Evolutionary conservation across 1,140 invertebrate genomes (phyloP), one percentile per base, ranked within the genome.

Genomic region (Achatina immaculata): DNA sequence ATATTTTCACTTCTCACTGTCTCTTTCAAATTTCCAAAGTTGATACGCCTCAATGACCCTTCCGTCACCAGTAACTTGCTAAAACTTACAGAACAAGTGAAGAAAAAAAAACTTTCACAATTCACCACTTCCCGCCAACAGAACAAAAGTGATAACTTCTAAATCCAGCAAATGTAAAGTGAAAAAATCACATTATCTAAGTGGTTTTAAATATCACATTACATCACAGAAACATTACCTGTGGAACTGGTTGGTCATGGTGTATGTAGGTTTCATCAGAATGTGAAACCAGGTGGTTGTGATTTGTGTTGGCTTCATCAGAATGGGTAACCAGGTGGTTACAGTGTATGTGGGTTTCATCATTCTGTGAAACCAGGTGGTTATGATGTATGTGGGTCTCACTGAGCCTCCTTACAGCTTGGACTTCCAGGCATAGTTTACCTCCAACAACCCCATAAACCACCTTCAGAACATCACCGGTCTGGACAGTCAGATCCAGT

Each of bases 211-310:
- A 16, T 68, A n/a, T 68, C 31, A 31, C 14, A 31, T 34, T 19
- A 40, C 14, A 40, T 38, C 69, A 72, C 28, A n/a, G n/a, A n/a
- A n/a, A n/a, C n/a, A 72, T 72, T 72, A 40, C 34, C 69, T 72
- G 11, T 72, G 34, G 34, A 19, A 40, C 40, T n/a, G 21, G 21
- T 28, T 68, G 34, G 65, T n/a, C 14, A 11, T 31, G 28, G 9
- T 68, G 65, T 11, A 21, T 68, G 14, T 16, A 11, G 11, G 14
- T 68, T n/a, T 68, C 65, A 14, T 31, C 65, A 68, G 14, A 11
- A 11, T 68, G 9, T 68, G 34, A 21, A n/a, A n/a, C n/a, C n/a
- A n/a, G n/a, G n/a, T n/a, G n/a, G n/a, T n/a, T n/a, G n/a, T n/a
- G n/a, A n/a, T n/a, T n/a, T n/a, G n/a, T n/a, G n/a, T n/a, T n/a